Evolutionary conservation across 2,888 invertebrate genomes (phyloP).

Genomic region (Octodonta nipae): DNA sequence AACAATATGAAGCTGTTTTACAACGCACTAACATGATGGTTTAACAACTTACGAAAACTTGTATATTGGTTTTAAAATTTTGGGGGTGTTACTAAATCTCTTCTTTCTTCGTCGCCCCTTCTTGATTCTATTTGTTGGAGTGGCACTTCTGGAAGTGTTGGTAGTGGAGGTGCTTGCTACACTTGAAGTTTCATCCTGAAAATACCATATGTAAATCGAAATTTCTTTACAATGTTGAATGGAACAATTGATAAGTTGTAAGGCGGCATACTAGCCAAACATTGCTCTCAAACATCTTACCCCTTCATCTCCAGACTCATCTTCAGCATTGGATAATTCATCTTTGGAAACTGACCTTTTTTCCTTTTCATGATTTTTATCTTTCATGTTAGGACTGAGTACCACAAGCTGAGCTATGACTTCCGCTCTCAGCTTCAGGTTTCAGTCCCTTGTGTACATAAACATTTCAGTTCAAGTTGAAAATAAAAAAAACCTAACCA

Average conservation of each 20-base stretch:
- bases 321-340: slow-evolving; percentile 31
- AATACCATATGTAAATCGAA: slow-evolving; percentile 6
- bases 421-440: too few relatives aligned
- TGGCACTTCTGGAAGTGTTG: slow-evolving; percentile 67
- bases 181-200: slow-evolving; percentile 64
- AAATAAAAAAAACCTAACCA: too few relatives aligned
- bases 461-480: too few relatives aligned
- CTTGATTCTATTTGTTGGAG: slow-evolving; percentile 53
- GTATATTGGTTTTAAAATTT: slow-evolving; percentile 58
- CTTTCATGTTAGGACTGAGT: slow-evolving; percentile 14
- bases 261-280: neutral
- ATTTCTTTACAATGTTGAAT: too few relatives aligned
- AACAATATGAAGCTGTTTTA: neutral
- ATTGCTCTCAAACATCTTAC: slow-evolving; percentile 25
- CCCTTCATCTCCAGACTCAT: slow-evolving; percentile 44
- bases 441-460: too few relatives aligned
- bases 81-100: slow-evolving; percentile 41
- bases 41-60: slow-evolving; percentile 52
- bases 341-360: slow-evolving; percentile 11
- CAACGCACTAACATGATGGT: neutral
- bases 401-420: too few relatives aligned
- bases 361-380: slow-evolving; percentile 11
- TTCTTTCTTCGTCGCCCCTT: slow-evolving; percentile 44
- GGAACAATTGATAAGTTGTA: too few relatives aligned
- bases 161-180: slow-evolving; percentile 69